Conservation (phyloP, 2,888 invertebrate species). For the Acheta domesticus region DNA sequence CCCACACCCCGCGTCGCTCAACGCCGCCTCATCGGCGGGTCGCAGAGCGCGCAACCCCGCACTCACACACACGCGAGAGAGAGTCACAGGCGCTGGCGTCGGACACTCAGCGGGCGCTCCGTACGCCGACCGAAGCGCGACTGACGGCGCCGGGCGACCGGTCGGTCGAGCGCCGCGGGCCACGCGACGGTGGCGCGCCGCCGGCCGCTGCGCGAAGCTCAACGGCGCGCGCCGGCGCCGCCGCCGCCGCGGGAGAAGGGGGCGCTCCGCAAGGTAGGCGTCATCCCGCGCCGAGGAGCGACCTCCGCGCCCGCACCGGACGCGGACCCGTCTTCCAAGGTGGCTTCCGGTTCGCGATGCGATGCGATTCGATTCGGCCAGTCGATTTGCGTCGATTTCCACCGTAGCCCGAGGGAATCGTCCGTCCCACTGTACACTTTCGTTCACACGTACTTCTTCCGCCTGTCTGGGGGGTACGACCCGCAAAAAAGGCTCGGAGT, state of each 20-base stretch:
- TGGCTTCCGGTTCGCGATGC: no score
- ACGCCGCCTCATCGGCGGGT: no score
- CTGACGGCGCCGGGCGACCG: background rate
- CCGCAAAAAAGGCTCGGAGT: no score
- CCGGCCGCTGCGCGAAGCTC: background rate
- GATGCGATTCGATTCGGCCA: no score
- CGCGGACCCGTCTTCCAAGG: no score
- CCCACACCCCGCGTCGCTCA: no score
- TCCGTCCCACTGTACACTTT: no score
- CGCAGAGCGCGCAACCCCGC: background rate
- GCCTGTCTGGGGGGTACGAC: no score
- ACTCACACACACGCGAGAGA: background rate
- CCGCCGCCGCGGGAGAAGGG: background rate
- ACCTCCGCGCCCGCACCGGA: background rate
- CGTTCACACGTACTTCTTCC: no score
- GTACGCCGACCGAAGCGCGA: constrained; percentile 1
- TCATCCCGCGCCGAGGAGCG: background rate
- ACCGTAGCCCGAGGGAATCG: no score
- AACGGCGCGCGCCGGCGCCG: background rate
- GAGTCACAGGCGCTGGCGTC: background rate
- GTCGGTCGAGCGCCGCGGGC: background rate
- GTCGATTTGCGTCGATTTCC: no score
- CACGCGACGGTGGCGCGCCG: constrained; percentile 1
- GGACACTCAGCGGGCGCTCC: background rate
- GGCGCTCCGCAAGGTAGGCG: background rate